phyloP scores from a whole-genome alignment of 2,888 invertebrate species.

The Ellobium chinense region DNA sequence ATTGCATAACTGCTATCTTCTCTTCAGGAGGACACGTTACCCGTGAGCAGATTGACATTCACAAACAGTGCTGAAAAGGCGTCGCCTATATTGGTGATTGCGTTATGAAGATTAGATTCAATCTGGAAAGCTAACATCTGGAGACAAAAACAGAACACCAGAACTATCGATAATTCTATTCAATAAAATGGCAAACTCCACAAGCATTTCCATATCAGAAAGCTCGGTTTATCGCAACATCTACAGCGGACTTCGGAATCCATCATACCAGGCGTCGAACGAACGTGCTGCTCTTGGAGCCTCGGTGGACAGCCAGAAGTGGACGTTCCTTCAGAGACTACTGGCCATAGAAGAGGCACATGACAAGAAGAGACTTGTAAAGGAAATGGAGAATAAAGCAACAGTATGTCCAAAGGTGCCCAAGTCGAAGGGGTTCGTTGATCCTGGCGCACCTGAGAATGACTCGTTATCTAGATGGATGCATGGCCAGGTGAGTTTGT shows the following conservation, averaged over 20 bases:
- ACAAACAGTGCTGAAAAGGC: too few species aligned
- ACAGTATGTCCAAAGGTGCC: neutral
- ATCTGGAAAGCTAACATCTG: neutral
- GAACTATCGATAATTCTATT: neutral
- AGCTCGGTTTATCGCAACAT: constrained; percentile 18
- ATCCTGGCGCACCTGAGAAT: neutral
- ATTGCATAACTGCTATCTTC: too few species aligned
- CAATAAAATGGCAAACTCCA: constrained; percentile 3
- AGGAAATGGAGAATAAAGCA: neutral
- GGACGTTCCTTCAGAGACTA: constrained; percentile 26
- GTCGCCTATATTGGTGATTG: too few species aligned
- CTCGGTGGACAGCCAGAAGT: neutral
- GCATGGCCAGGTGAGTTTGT: too few species aligned
- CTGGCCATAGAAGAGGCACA: constrained; percentile 24
- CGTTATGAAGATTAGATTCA: neutral
- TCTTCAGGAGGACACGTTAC: too few species aligned
- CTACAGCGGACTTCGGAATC: neutral
- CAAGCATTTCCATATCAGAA: neutral
- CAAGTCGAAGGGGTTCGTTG: neutral
- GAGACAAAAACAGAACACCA: neutral
- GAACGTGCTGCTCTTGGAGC: neutral
- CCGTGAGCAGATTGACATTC: too few species aligned
- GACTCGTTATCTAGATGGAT: constrained; percentile 4
- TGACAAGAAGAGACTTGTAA: neutral
- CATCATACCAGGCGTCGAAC: neutral